Conservation (phyloP, 2,797 vertebrate species). For the Threskiornis aethiopicus region DNA sequence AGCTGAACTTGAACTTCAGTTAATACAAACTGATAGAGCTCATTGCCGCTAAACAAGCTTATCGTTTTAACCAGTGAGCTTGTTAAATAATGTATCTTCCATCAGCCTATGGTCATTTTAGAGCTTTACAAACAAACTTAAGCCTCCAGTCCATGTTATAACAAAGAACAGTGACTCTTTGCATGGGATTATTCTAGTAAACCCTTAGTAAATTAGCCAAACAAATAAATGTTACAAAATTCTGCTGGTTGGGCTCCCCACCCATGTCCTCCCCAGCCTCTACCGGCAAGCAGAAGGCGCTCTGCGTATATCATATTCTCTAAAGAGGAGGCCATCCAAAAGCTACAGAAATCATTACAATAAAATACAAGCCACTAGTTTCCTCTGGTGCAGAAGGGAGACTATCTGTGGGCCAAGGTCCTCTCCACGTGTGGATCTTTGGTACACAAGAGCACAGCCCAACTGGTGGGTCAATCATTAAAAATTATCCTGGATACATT, state of each 20-base stretch:
- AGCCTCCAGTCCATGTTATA: not conserved
- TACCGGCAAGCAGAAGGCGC: not conserved
- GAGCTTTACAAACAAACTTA: slow-evolving; percentile 39
- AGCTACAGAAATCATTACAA: slow-evolving; percentile 20
- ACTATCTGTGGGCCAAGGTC: not conserved
- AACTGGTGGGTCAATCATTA: not conserved
- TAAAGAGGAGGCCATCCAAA: slow-evolving; percentile 17
- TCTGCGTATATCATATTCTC: slow-evolving; percentile 10
- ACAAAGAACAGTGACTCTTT: not conserved
- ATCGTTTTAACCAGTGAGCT: not conserved
- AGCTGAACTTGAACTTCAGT: not conserved
- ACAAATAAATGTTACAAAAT: slow-evolving; percentile 38
- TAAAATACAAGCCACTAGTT: not conserved
- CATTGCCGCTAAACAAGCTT: not conserved
- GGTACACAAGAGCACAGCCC: not conserved
- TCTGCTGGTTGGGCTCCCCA: not conserved
- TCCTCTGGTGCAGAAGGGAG: not conserved
- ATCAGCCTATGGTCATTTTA: not conserved
- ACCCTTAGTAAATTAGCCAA: not conserved
- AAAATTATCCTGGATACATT: not conserved
- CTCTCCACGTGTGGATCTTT: fast-evolving
- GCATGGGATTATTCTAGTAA: slow-evolving; percentile 9
- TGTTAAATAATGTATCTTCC: not conserved
- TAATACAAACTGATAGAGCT: not conserved
- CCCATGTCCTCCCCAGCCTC: not conserved